A percentile compares a stretch with the other conserved stretches of the same genome.
Evolutionary conservation across 2,113 vertebrate species (phyloP).

Genomic region (Porphyrio hochstetteri): DNA sequence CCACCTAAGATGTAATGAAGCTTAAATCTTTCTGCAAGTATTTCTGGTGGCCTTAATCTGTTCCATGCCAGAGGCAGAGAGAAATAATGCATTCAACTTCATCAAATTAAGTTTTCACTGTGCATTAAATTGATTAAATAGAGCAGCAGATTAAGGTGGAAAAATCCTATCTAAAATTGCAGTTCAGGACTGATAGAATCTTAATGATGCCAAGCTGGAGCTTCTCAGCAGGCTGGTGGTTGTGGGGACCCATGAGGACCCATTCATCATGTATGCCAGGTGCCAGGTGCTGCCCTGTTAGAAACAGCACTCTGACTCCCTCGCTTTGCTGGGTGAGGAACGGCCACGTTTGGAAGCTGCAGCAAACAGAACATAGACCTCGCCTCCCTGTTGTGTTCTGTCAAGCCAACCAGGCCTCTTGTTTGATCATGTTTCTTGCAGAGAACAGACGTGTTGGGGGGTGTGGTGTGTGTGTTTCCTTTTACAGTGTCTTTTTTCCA

Average conservation of each 20-base stretch:
- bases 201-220: slow-evolving; percentile 33
- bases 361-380: background rate
- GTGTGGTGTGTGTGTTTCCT: background rate
- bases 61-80: slow-evolving; percentile 1
- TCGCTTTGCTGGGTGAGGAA: background rate
- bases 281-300: rapidly evolving
- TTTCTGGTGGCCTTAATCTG: slow-evolving; percentile 45
- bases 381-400: background rate
- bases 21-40: slow-evolving; percentile 1
- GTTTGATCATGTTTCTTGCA: background rate
- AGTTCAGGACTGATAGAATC: slow-evolving; percentile 34
- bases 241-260: background rate
- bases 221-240: background rate
- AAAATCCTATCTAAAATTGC: slow-evolving; percentile 21
- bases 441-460: background rate
- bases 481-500: background rate
- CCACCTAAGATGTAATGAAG: background rate
- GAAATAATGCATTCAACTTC: slow-evolving; percentile 17
- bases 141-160: background rate
- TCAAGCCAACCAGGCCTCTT: background rate
- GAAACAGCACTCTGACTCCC: background rate
- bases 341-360: background rate
- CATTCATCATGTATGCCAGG: background rate
- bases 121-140: slow-evolving; percentile 55
- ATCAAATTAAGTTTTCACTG: slow-evolving; percentile 52